Conservation (phyloP, 2,797 vertebrate species). For the Phataginus tetradactyla region DNA sequence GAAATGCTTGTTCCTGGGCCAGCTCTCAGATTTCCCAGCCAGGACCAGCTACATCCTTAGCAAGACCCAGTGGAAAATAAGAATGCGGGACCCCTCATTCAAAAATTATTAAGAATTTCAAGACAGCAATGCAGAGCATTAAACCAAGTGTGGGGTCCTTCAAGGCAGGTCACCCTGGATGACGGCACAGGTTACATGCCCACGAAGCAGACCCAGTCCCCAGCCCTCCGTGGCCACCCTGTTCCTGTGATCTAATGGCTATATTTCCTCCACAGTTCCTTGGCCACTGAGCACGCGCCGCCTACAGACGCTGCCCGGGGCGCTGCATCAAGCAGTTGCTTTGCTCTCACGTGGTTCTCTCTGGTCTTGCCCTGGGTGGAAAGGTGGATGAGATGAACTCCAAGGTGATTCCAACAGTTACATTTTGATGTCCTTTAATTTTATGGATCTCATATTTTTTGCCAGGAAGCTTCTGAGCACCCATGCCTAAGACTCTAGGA, state of each 20-base stretch:
- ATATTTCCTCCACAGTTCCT: neutral
- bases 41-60: neutral
- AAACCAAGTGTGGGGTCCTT: neutral
- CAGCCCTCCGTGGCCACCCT: neutral
- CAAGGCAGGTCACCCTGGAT: no score
- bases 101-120: neutral
- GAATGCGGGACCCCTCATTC: neutral
- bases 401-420: neutral
- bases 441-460: slow-evolving; percentile 38
- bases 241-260: neutral
- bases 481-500: neutral
- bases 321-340: rapidly evolving
- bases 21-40: neutral
- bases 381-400: neutral
- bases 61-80: neutral
- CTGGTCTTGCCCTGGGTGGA: neutral
- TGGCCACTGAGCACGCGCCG: neutral
- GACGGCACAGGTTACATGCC: neutral
- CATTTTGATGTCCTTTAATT: neutral
- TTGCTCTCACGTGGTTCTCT: neutral
- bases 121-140: neutral
- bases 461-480: neutral
- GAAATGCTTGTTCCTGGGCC: neutral
- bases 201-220: neutral
- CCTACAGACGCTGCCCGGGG: rapidly evolving